Base-by-base conservation (phyloP, 2,113 vertebrate species). In the Ceyx melanurus region DNA sequence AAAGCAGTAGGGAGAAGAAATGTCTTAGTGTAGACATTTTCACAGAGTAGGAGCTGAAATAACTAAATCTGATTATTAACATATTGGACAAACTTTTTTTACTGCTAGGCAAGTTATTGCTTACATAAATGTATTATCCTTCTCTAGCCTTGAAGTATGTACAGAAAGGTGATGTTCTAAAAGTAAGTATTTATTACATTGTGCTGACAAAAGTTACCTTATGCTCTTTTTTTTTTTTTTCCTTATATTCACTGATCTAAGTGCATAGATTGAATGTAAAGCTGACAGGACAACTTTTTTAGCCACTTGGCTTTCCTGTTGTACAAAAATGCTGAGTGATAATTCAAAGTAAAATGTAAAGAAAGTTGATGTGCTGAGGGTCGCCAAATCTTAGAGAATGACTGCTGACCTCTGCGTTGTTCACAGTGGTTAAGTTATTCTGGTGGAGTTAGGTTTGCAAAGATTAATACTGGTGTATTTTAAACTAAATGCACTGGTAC, bases 131-230 rank as follows among this genome's bases (percentile, higher is more conserved):
- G 77, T 95, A 95, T 94, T 96, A 83, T 91, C 58, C 62, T 54
- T 92, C 85, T 85, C 62, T 94, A 95, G 89, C 88, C 87, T 95
- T 66, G 48, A 93, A 94, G 70, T 84, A 93, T 94, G 70, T 84
- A 68, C 73, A 88, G 64, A 70, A 82, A n/a, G 94, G 97, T 95
- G 76, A 66, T 61, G 58, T 67, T 64, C 79, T 95, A 83, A 96
- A 98, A 94, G 93, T 98, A 97, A 97, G 96, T 97, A 87, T 98
- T 98, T 98, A 97, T 98, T 97, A 91, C 85, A 65, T 88, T 72
- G 88, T 72, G 53, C 95, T 96, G 92, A 97, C 96, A 97, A 98
- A 97, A 94, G 95, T 96, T 96, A 95, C 90, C 90, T 95, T 89
- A 74, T 64, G 58, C 76, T 93, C 97, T 96, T 65, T 95, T 84